Base-by-base conservation (phyloP, 1,140 invertebrate species). In the Drosophila erecta region DNA sequence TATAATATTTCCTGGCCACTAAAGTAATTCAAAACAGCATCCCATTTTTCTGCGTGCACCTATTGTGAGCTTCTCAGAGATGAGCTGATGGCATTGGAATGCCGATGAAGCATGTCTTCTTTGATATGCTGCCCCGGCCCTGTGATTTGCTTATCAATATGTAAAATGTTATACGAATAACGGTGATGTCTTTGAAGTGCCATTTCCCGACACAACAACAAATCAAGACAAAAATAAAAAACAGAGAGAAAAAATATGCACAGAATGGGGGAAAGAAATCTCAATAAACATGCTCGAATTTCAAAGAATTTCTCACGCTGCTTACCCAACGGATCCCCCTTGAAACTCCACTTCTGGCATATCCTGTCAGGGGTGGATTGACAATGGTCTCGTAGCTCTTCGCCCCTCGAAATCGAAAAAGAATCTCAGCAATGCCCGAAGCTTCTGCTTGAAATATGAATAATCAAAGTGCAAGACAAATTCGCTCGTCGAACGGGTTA, bases 231-330 rank as follows among this genome's bases (percentile, higher is more conserved):
- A 41, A 33, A 59, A 50, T 49, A 43, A 64, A 78, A 54, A 70
- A 44, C 51, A 49, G n/a, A 17, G 30, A 40, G 22, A n/a, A 7
- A 33, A 17, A 66, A 35, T 50, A 66, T 20, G 20, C 27, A 49
- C 35, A 22, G 64, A 44, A 44, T 30, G 8, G 30, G 69, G 38
- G 60, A 46, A 37, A 44, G 41, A 54, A 51, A 61, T 62, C 43
- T 70, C 61, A 38, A 73, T 69, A 72, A 77, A 67, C 62, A 79
- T 77, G 76, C 84, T 87, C 84, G 60, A 74, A 87, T 87, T 87
- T 87, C 84, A 87, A 87, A 87, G 84, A 79, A 87, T 89, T 87
- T 87, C 84, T 81, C 84, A 87, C 84, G 84, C 84, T 87, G 84
- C 84, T 87, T 87, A 87, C 70, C 62, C 55, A 53, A 55, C 38